These are phyloP conservation scores for Psephotus haematonotus DNA, from an alignment of 2,113 vertebrate genomes.

Conservation along the genomic window DNA sequence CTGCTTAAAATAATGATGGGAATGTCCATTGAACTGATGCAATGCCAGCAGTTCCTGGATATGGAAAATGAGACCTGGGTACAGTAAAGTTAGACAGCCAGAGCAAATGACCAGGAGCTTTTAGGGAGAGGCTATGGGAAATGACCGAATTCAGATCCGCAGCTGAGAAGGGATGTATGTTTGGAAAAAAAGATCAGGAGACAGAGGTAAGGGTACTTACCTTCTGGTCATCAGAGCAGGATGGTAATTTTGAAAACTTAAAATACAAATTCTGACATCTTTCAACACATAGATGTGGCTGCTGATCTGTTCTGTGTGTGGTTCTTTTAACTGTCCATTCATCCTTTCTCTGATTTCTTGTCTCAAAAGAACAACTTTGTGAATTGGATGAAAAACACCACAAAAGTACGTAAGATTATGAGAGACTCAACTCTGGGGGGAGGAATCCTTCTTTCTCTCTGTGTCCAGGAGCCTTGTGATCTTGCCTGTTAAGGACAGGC, in stretches of 20 bases:
- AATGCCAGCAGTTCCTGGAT: background rate
- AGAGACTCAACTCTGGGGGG: background rate
- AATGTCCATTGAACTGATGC: background rate
- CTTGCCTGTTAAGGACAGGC: background rate
- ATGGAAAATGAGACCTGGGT: background rate
- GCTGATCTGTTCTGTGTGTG: background rate
- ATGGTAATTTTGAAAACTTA: background rate
- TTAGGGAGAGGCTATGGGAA: background rate
- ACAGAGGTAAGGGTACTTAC: background rate
- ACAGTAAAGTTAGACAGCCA: background rate
- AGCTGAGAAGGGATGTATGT: background rate
- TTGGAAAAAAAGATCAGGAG: background rate
- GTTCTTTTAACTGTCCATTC: background rate
- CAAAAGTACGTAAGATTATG: background rate
- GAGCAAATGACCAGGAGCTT: background rate
- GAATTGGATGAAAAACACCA: background rate
- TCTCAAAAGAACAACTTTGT: background rate
- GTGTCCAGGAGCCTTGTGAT: background rate
- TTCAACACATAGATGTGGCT: background rate
- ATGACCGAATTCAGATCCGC: background rate
- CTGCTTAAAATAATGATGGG: background rate
- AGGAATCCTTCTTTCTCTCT: background rate
- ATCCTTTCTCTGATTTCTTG: background rate
- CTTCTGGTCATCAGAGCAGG: background rate
- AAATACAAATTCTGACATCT: background rate